These are phyloP conservation scores for Caenorhabditis uteleia DNA, from an alignment of 2,888 invertebrate species.

Conservation along the genomic window DNA sequence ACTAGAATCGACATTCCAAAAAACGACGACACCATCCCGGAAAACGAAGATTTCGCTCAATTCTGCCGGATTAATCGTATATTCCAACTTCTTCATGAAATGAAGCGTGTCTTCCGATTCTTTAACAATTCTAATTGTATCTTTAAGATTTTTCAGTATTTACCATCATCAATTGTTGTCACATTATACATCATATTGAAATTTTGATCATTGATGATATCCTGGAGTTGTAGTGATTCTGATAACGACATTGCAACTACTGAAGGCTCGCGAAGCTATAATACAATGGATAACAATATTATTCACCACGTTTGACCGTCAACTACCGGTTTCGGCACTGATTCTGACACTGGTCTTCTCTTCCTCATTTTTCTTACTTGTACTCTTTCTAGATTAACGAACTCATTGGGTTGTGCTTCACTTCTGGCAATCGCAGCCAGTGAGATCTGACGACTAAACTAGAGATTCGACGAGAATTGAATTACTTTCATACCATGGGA, in stretches of 20 bases:
- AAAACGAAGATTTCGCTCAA: constrained; percentile 60
- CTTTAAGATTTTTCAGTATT: background rate
- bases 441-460: constrained; percentile 16
- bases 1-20: constrained; percentile 58
- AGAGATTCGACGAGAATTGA: background rate
- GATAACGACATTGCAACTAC: constrained; percentile 56
- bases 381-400: constrained; percentile 21
- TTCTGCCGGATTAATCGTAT: constrained; percentile 50
- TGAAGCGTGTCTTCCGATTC: constrained; percentile 60
- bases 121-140: constrained; percentile 18
- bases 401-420: constrained; percentile 21
- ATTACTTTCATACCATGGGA: background rate
- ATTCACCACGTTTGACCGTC: no score
- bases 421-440: constrained; percentile 11
- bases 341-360: constrained; percentile 18
- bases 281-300: background rate
- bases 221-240: constrained; percentile 51
- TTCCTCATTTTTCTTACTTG: constrained; percentile 29
- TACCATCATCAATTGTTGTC: constrained; percentile 57
- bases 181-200: constrained; percentile 51
- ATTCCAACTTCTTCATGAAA: constrained; percentile 54
- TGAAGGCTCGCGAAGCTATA: constrained; percentile 43
- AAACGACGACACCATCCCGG: constrained; percentile 63
- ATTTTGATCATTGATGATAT: constrained; percentile 31
- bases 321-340: constrained; percentile 22